These are phyloP conservation scores for Crotalus helleri DNA, from an alignment of 2,113 vertebrate species.

Conservation along the genomic window DNA sequence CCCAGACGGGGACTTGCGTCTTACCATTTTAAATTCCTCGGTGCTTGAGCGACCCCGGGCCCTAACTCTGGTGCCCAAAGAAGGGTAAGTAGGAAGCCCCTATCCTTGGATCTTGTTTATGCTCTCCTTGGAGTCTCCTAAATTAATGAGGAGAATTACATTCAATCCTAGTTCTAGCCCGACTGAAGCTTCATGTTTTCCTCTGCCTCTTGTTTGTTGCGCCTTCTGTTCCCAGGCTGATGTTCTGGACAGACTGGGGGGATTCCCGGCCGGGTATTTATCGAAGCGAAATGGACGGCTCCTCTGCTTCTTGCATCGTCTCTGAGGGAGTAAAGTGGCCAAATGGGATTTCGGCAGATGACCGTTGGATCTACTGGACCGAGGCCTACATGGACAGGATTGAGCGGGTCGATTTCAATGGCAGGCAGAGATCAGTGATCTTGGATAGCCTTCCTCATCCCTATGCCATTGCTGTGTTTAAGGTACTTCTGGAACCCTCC, in stretches of 20 bases:
- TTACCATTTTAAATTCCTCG: conserved; percentile 86
- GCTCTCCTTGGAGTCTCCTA: not conserved
- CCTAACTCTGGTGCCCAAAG: conserved; percentile 81
- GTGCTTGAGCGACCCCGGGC: conserved; percentile 90
- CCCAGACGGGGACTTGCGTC: conserved; percentile 88
- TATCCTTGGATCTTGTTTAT: not conserved
- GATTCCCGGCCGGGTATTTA: conserved; percentile 87
- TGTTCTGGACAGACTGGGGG: conserved; percentile 99
- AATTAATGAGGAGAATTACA: not conserved
- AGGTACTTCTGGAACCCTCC: conserved; percentile 66
- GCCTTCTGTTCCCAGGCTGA: conserved; percentile 73
- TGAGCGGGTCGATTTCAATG: conserved; percentile 83
- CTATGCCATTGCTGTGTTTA: conserved; percentile 94
- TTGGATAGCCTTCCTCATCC: conserved; percentile 93
- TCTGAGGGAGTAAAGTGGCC: conserved; percentile 92
- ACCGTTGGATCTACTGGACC: conserved; percentile 95
- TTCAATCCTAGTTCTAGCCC: not conserved
- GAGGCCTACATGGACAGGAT: conserved; percentile 96
- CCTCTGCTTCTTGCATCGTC: conserved; percentile 76
- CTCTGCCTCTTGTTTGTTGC: not conserved
- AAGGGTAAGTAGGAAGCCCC: conserved; percentile 75
- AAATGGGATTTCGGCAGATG: conserved; percentile 90
- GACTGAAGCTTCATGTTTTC: not conserved
- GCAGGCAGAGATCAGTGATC: conserved; percentile 82
- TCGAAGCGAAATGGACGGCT: conserved; percentile 90